These are phyloP conservation scores for Lycocerus yunnanus DNA, from an alignment of 2,888 invertebrate genomes.

Conservation along the genomic window DNA sequence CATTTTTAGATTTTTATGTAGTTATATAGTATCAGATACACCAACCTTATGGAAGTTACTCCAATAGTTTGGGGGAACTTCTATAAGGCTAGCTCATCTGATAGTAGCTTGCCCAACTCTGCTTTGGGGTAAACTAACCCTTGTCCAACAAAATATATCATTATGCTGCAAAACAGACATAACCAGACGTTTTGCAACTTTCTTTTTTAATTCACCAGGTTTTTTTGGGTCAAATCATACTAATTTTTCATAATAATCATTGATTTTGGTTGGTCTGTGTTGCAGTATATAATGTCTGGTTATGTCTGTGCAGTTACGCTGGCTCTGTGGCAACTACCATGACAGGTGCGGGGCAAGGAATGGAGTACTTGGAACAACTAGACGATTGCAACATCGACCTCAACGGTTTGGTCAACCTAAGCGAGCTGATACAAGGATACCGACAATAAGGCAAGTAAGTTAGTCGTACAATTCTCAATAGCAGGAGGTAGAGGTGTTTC, in stretches of 20 bases:
- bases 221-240: slow-evolving; percentile 7
- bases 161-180: slow-evolving; percentile 58
- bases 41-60: too few species aligned
- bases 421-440: slow-evolving; percentile 51
- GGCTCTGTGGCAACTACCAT: slow-evolving; percentile 52
- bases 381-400: slow-evolving; percentile 51
- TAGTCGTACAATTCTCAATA: background rate
- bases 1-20: too few species aligned
- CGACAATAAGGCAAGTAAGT: slow-evolving; percentile 38
- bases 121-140: background rate
- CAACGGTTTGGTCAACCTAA: slow-evolving; percentile 50
- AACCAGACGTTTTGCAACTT: slow-evolving; percentile 57
- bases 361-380: slow-evolving; percentile 52
- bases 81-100: too few species aligned
- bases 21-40: too few species aligned
- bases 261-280: slow-evolving; percentile 52
- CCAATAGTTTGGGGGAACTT: too few species aligned
- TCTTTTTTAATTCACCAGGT: slow-evolving; percentile 18
- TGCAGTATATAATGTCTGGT: slow-evolving; percentile 58
- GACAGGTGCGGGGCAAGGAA: slow-evolving; percentile 42
- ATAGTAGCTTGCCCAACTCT: background rate
- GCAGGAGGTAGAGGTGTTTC: slow-evolving; percentile 27
- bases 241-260: slow-evolving; percentile 10
- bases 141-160: slow-evolving; percentile 16
- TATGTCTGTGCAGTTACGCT: slow-evolving; percentile 57